Base-by-base conservation (phyloP, 2,888 invertebrate species). In the Linnaemya tessellans region DNA sequence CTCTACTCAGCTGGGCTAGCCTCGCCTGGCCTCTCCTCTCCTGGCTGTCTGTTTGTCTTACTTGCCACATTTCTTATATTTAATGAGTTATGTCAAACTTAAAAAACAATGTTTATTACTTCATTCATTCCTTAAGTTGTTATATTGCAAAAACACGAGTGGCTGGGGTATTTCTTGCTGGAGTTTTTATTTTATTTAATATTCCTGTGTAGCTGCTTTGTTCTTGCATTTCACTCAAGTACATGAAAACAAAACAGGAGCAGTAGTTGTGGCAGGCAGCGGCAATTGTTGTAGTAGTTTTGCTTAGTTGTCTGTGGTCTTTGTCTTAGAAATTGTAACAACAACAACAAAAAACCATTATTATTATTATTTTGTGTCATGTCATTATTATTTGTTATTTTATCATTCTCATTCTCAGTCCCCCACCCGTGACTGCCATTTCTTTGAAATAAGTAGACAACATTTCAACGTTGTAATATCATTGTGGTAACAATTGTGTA, bases 31-130 rank as follows among this genome's bases (percentile, higher is more conserved):
- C 0, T 54, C 20, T 20, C 15, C 8, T 58, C 18, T n/a, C 20
- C 20, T 62, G 18, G 10, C 41, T 71, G 25, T 5, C 13, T 51
- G 43, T 30, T 54, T 67, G 73, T 73, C 78, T 73, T 82, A 75
- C 77, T 82, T 77, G 74, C 77, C 81, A 82, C 70, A 82, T 82
- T 80, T 82, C 80, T 81, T 74, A 77, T 89, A 89, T 89, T 90
- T 90, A 91, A 90, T 91, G 90, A 91, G 91, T 90, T 91, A 90
- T 91, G 91, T 90, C 91, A 90, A 91, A 91, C 89, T 80, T 73
- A 73, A 80, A 89, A 91, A 90, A 90, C 90, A 90, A 90, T 90
- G 89, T 90, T 91, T 91, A 89, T 89, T 90, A 89, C 89, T 90
- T 91, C 87, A 80, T 82, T 82, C 75, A 80, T 82, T 75, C 46